Evolutionary conservation across 2,113 vertebrate species (phyloP).

Genomic region (Corythoichthys haematopterus): DNA sequence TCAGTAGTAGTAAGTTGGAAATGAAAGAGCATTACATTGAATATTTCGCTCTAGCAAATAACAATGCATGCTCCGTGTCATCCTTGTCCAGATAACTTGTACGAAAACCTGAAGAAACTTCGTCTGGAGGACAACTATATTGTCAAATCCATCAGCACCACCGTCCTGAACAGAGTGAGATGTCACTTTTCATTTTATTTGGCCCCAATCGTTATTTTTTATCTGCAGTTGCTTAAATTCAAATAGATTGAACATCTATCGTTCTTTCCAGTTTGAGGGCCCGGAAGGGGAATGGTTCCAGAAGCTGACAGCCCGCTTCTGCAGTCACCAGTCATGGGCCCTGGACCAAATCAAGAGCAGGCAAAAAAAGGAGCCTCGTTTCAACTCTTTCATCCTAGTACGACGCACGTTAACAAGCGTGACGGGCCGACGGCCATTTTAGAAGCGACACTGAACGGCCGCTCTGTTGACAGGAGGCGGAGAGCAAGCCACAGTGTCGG

Average conservation of each 20-base stretch:
- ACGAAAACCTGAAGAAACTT: slow-evolving; percentile 80
- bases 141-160: slow-evolving; percentile 77
- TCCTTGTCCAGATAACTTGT: slow-evolving; percentile 73
- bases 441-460: not conserved
- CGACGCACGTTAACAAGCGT: not conserved
- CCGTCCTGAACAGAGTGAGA: slow-evolving; percentile 80
- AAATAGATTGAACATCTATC: too few species aligned
- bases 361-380: slow-evolving; percentile 81
- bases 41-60: too few species aligned
- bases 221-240: not conserved
- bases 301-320: slow-evolving; percentile 86
- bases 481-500: slow-evolving; percentile 83
- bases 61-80: not conserved
- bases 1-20: too few species aligned
- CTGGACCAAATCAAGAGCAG: slow-evolving; percentile 84
- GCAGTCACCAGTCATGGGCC: slow-evolving; percentile 85
- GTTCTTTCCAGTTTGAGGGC: slow-evolving; percentile 75
- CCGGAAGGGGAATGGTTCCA: slow-evolving; percentile 87
- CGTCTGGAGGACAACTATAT: slow-evolving; percentile 77
- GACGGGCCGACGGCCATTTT: not conserved
- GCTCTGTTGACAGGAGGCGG: slow-evolving; percentile 76
- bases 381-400: slow-evolving; percentile 82
- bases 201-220: not conserved
- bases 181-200: not conserved
- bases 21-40: too few species aligned